These are phyloP conservation scores for Silurus meridionalis DNA, from an alignment of 2,113 vertebrate genomes.

Conservation along the genomic window DNA sequence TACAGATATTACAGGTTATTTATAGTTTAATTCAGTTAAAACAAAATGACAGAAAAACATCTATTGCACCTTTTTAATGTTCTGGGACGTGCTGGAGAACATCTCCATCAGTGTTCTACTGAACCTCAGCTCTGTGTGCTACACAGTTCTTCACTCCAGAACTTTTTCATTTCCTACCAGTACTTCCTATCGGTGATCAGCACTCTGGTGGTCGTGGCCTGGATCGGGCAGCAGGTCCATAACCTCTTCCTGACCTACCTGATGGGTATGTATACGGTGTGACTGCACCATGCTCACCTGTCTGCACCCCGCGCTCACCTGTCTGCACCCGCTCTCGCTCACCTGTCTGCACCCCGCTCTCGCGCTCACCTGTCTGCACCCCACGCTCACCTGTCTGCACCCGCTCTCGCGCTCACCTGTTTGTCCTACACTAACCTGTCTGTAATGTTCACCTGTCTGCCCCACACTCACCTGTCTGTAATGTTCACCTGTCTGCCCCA, in stretches of 20 bases:
- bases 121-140: background rate
- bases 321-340: no score
- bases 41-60: background rate
- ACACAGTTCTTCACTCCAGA: background rate
- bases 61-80: background rate
- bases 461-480: no score
- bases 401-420: no score
- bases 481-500: no score
- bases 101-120: no score
- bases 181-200: slow-evolving; percentile 92
- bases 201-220: slow-evolving; percentile 84
- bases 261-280: slow-evolving; percentile 79
- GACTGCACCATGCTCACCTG: background rate
- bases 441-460: no score
- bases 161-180: slow-evolving; percentile 64
- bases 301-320: no score
- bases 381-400: no score
- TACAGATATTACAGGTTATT: background rate
- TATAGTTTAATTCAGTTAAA: no score
- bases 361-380: no score
- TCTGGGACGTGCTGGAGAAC: background rate
- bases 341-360: no score
- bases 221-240: slow-evolving; percentile 97
- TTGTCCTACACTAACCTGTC: no score
- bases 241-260: slow-evolving; percentile 96